Conservation (phyloP, 1,140 invertebrate genomes). For the Caerostris extrusa region DNA sequence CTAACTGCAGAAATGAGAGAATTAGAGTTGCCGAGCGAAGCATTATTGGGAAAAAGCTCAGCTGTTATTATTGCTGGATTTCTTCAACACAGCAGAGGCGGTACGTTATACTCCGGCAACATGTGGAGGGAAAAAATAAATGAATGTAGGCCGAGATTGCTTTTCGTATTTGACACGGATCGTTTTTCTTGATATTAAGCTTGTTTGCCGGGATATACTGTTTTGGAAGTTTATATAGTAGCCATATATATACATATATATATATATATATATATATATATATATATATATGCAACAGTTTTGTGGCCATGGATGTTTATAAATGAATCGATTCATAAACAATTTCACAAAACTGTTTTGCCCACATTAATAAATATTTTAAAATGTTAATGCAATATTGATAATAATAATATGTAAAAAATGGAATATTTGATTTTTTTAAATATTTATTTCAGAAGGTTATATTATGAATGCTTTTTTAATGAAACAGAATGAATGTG, state of each 20-base stretch:
- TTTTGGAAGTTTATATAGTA: neutral
- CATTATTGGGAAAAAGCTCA: slow-evolving; percentile 57
- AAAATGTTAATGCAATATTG: too few relatives aligned
- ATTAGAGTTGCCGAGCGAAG: slow-evolving; percentile 54
- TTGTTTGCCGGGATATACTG: neutral
- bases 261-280: too few relatives aligned
- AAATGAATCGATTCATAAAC: too few relatives aligned
- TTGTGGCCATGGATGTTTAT: too few relatives aligned
- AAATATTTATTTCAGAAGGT: too few relatives aligned
- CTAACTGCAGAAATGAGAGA: slow-evolving; percentile 51
- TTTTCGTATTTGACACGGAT: slow-evolving; percentile 4
- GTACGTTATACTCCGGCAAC: neutral
- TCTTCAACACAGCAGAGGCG: neutral
- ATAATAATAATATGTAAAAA: too few relatives aligned
- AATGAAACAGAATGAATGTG: too few relatives aligned
- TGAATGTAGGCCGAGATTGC: neutral
- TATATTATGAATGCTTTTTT: too few relatives aligned
- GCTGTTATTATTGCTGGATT: slow-evolving; percentile 48
- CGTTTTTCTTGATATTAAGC: neutral
- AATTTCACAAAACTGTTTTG: too few relatives aligned
- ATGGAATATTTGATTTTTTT: too few relatives aligned
- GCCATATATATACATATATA: too few relatives aligned
- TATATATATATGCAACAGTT: neutral
- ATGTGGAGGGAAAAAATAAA: slow-evolving; percentile 11
- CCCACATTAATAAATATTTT: too few relatives aligned